Base-by-base conservation (phyloP, 1,140 invertebrate species). In the Batillaria attramentaria region DNA sequence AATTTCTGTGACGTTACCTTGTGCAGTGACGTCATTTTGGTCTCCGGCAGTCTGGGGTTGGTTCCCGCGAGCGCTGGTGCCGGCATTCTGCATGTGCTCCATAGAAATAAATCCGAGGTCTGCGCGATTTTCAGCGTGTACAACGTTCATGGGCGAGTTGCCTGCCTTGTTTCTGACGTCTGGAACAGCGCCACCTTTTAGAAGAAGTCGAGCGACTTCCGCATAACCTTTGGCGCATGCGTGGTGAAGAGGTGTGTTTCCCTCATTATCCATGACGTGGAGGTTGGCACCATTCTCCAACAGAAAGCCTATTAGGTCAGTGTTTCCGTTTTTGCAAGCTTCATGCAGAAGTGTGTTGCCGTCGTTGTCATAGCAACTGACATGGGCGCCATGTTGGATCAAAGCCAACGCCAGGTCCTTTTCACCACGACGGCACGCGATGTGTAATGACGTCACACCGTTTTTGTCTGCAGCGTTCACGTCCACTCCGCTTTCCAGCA, bases 391-490 rank as follows among this genome's bases (percentile, higher is more conserved):
- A 42, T 77, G 35, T 66, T 66, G 28, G 16, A 77, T 4, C 41
- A 77, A 77, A 2, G 41, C 18, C 0, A 24, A 24, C 8, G 66
- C 24, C 18, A 33, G 33, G 41, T 46, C 60, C 31, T 41, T 18
- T 6, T 62, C 42, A 28, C 41, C 74, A 4, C 8, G 18, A 24
- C n/a, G 13, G 46, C 60, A 77, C 13, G 78, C 37, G 0, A 84
- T 72, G 57, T 84, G 84, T 16, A 86, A 77, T 10, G 85, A 78
- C 35, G 86, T 83, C 46, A 83, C 78, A 3, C 85, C 85, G 31
- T 79, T 65, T 72, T 96, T 95, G 91, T 98, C 96, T 87, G 95
- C 94, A 8, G 95, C 94, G 88, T 97, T 95, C 0, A 96, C 93
- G 89, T 97, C 95, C 24, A 95, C 96, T 76, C 95, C 95, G 81